Evolutionary conservation across 2,113 vertebrate species (phyloP), one percentile per base, ranked within the genome.

Genomic region (Sander vitreus): DNA sequence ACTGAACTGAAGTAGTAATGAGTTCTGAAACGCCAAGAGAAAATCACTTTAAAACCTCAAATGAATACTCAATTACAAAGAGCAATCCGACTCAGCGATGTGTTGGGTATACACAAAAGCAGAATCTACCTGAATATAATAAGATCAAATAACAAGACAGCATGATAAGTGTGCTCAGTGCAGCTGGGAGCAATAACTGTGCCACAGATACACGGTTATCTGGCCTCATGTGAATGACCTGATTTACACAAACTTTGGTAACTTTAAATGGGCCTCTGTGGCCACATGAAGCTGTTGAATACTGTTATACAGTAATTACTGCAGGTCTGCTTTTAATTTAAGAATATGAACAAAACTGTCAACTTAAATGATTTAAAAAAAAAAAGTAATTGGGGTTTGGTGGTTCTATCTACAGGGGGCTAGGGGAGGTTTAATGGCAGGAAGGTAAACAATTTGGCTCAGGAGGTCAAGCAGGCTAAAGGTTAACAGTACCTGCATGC

Each of bases 401-500:
- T 55, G 45, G 25, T 43, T 91, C 64, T 63, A 76, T 59, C 71
- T 83, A 87, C 30, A 69, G 50, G 57, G 23, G 14, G 27, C n/a
- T 5, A 6, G n/a, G 51, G 15, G 25, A 71, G 50, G 62, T 25
- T 79, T 73, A 60, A 13, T 47, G 76, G 23, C 30, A 57, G 53
- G 16, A 60, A 39, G 12, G 33, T 48, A 51, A 54, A 71, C 19
- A 15, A 33, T 84, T 82, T 70, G 54, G 50, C 50, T 18, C 14
- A 75, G 39, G 14, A 67, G 45, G 45, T 65, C 15, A 87, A 74
- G 47, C 62, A 80, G 64, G 88, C 51, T 62, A 73, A 80, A 39
- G 18, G 70, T 88, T 70, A 81, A 76, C 18, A 90, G 78, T 99
- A 99, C 98, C 98, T 99, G 98, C 97, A 99, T 98, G 95, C 96